Percentiles rank a stretch among this genome's conserved stretches.
These are phyloP conservation scores for Halocynthia roretzi DNA, from an alignment of 23 tunicate species.

Conservation along the genomic window DNA sequence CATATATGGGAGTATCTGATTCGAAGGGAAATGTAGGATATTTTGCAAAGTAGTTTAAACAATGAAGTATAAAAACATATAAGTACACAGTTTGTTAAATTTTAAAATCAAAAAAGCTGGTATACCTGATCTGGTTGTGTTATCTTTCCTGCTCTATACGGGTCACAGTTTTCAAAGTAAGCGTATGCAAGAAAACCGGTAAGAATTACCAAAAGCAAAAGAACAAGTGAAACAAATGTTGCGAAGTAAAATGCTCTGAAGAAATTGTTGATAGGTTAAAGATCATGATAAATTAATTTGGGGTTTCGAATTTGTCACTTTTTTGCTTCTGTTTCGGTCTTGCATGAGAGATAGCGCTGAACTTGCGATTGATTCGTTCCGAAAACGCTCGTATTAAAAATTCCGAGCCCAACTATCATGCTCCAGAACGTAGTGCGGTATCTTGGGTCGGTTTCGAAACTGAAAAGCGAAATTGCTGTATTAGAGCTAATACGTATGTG, in stretches of 20 bases:
- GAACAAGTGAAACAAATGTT: too few species aligned
- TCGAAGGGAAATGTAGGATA: neutral
- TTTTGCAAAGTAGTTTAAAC: neutral
- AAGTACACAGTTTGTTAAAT: neutral
- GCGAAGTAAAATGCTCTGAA: too few species aligned
- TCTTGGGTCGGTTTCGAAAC: slow-evolving; percentile 78
- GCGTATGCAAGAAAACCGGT: too few species aligned
- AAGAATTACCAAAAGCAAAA: too few species aligned
- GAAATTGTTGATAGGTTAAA: too few species aligned
- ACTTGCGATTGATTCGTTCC: slow-evolving; percentile 89
- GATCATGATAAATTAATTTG: too few species aligned
- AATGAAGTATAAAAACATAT: too few species aligned
- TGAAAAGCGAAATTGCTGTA: neutral
- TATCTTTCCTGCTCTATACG: too few species aligned
- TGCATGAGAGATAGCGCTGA: slow-evolving; percentile 82
- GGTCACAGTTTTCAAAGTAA: too few species aligned
- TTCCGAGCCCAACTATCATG: slow-evolving; percentile 67
- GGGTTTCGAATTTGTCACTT: slow-evolving; percentile 18
- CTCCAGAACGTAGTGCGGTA: slow-evolving; percentile 71
- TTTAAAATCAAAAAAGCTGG: too few species aligned
- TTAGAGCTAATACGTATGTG: too few species aligned
- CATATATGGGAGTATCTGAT: slow-evolving; percentile 10
- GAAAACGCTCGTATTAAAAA: slow-evolving; percentile 82
- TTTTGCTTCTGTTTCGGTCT: slow-evolving; percentile 61
- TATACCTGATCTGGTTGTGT: too few species aligned